phyloP scores from a whole-genome alignment of 2,797 vertebrate genomes.

The Podargus strigoides region DNA sequence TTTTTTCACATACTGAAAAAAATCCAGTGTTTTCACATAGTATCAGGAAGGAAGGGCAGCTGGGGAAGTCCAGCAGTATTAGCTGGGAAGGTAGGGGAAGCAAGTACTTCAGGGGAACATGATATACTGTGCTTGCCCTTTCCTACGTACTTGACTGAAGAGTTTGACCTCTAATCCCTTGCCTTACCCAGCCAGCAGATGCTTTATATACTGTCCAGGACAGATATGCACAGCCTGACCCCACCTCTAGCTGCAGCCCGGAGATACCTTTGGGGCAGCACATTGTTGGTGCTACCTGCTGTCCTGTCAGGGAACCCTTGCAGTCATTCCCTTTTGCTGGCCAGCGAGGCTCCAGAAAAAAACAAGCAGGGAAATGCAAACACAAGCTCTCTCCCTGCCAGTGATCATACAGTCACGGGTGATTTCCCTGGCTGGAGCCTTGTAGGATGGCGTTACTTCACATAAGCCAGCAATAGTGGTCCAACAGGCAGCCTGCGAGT shows the following conservation, averaged over 20 bases:
- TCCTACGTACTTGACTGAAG: background rate
- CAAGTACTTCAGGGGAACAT: background rate
- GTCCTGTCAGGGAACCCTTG: background rate
- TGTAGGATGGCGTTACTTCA: background rate
- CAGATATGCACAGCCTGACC: background rate
- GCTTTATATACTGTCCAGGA: background rate
- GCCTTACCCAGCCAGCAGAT: background rate
- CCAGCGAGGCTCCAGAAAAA: background rate
- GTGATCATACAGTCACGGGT: background rate
- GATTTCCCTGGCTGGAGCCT: background rate
- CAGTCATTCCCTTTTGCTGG: background rate
- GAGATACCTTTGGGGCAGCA: background rate
- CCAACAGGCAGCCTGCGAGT: background rate
- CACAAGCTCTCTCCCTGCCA: background rate
- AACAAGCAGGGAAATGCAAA: background rate
- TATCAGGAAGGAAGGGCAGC: background rate
- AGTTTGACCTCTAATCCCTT: background rate
- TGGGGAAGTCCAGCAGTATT: background rate
- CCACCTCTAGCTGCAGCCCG: background rate
- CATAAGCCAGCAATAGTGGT: background rate
- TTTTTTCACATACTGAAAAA: too few species aligned
- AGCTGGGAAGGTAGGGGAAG: background rate
- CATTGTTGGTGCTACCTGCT: background rate
- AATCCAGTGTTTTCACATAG: too few species aligned
- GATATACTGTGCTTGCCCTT: background rate